phyloP scores from a whole-genome alignment of 1,140 invertebrate species.

The Pemphigus obesinymphae region DNA sequence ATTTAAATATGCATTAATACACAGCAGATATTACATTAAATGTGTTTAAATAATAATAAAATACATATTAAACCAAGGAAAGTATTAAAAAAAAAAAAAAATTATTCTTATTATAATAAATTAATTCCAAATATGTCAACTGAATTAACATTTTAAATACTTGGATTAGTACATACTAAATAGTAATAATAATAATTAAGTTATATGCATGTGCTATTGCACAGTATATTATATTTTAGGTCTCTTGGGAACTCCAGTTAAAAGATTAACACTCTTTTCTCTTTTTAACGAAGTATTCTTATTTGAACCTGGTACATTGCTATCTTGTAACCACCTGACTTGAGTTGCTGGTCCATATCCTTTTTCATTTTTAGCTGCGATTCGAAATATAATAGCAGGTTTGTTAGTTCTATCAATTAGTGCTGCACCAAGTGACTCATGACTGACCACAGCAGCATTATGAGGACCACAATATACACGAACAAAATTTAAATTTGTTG shows the following conservation, averaged over 20 bases:
- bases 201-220: neutral
- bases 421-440: conserved; percentile 76
- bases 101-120: neutral
- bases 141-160: too few relatives aligned
- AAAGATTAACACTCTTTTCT: conserved; percentile 29
- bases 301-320: conserved; percentile 20
- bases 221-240: neutral
- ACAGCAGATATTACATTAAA: too few relatives aligned
- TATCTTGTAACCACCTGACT: too few relatives aligned
- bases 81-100: neutral
- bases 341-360: too few relatives aligned
- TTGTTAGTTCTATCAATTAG: too few relatives aligned
- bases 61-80: neutral
- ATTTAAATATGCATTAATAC: too few relatives aligned
- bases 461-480: conserved; percentile 93
- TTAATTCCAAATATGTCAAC: neutral
- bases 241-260: conserved; percentile 23
- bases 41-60: too few relatives aligned
- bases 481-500: conserved; percentile 82
- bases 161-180: too few relatives aligned
- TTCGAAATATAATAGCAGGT: conserved; percentile 98
- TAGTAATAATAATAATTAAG: too few relatives aligned
- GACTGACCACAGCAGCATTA: conserved; percentile 87
- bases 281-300: conserved; percentile 34
- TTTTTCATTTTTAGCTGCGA: conserved; percentile 97